phyloP scores from a whole-genome alignment of 2,113 vertebrate species.

The Rhombomys opimus region DNA sequence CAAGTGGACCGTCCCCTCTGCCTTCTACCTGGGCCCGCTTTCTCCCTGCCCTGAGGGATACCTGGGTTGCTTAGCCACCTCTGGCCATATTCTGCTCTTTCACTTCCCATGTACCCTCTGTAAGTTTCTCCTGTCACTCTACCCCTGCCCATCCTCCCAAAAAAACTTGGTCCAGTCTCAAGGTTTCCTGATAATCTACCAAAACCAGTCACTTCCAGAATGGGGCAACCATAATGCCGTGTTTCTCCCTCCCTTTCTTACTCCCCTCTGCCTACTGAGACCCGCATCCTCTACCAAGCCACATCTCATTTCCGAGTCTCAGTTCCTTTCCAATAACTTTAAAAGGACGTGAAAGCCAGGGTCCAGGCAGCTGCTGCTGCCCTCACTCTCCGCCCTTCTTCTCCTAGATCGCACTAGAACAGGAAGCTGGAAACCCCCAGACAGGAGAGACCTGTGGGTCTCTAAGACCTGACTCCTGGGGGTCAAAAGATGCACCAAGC shows the following conservation, averaged over 20 bases:
- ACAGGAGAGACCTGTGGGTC: background rate
- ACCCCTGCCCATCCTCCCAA: background rate
- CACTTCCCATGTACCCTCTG: background rate
- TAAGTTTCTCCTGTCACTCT: background rate
- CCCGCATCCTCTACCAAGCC: conserved; percentile 13
- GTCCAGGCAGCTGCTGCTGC: conserved; percentile 48
- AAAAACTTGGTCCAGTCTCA: background rate
- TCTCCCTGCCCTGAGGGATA: background rate
- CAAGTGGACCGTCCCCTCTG: background rate
- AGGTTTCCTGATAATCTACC: background rate
- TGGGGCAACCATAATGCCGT: background rate
- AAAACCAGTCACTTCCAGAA: background rate
- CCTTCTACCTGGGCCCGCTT: background rate
- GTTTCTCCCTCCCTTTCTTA: conserved; percentile 19
- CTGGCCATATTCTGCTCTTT: background rate
- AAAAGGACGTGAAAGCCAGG: conserved; percentile 38
- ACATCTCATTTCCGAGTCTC: conserved; percentile 46
- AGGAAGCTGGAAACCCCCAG: background rate
- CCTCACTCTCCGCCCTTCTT: background rate
- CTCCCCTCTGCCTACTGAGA: background rate
- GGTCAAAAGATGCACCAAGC: background rate
- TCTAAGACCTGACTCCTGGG: background rate
- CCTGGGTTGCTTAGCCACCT: background rate
- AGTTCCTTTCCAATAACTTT: conserved; percentile 67
- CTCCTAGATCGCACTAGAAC: background rate